A percentile compares a stretch with the other conserved stretches of the same genome.
phyloP scores from a whole-genome alignment of 2,888 invertebrate species.

The Blastobasis lacticolella region DNA sequence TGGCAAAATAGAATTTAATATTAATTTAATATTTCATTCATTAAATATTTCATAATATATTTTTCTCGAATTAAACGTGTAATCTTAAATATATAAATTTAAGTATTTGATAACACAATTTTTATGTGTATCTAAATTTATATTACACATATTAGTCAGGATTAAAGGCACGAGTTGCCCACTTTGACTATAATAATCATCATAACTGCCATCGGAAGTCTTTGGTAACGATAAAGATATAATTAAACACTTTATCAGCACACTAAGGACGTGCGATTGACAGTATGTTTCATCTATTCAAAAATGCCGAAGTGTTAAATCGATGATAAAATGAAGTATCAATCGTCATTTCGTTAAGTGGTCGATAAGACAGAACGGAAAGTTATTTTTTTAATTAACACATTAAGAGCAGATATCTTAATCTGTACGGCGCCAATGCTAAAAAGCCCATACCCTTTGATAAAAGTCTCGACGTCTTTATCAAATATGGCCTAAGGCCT shows the following conservation, averaged over 20 bases:
- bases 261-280: no score
- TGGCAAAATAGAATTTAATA: conserved; percentile 9
- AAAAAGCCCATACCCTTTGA: conserved; percentile 57
- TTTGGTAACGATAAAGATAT: no score
- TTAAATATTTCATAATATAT: neutral
- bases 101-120: no score
- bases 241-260: no score
- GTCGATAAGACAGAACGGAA: conserved; percentile 53
- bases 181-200: no score
- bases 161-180: no score
- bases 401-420: conserved; percentile 66
- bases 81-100: no score
- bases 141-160: no score
- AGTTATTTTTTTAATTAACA: conserved; percentile 70
- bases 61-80: no score
- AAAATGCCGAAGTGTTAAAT: conserved; percentile 58
- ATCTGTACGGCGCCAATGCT: conserved; percentile 69
- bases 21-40: no score
- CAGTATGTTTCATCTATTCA: conserved; percentile 28
- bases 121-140: no score
- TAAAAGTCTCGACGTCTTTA: conserved; percentile 58
- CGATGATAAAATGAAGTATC: conserved; percentile 54
- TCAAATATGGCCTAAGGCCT: conserved; percentile 47
- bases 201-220: no score
- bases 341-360: conserved; percentile 58